Percentiles rank a stretch among this genome's conserved stretches.
Evolutionary conservation across 2,797 vertebrate species (phyloP).

Genomic region (Labeo calbasu): DNA sequence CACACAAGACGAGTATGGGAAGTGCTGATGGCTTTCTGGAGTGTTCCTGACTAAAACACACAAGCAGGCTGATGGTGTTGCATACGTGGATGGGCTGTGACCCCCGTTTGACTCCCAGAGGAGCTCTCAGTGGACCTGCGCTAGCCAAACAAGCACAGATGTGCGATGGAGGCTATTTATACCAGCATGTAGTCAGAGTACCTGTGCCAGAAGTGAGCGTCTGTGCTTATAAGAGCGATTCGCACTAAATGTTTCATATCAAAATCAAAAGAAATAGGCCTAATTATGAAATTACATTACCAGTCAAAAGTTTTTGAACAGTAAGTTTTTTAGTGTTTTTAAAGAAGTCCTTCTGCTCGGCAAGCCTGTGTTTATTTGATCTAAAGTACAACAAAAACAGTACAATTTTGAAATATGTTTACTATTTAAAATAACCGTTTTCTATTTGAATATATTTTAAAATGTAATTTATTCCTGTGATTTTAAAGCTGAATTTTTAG

Average conservation of each 20-base stretch:
- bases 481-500: too few species aligned
- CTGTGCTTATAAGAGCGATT: not conserved
- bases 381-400: too few species aligned
- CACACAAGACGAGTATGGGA: not conserved
- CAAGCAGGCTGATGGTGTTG: not conserved
- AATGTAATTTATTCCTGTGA: too few species aligned
- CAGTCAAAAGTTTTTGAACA: too few species aligned
- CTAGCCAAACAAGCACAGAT: constrained; percentile 36
- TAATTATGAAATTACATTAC: not conserved
- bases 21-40: constrained; percentile 4
- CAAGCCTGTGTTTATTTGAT: too few species aligned
- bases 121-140: constrained; percentile 14
- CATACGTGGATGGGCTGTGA: constrained; percentile 19
- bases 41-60: not conserved
- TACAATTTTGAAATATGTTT: too few species aligned
- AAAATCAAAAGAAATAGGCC: not conserved
- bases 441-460: too few species aligned
- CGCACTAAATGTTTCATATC: not conserved
- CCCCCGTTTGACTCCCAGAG: constrained; percentile 2
- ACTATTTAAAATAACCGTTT: too few species aligned
- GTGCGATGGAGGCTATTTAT: constrained; percentile 23
- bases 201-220: not conserved
- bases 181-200: constrained; percentile 15
- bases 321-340: too few species aligned
- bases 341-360: too few species aligned